Evolutionary conservation across 2,888 invertebrate genomes (phyloP).

Genomic region (Acronicta aceris): DNA sequence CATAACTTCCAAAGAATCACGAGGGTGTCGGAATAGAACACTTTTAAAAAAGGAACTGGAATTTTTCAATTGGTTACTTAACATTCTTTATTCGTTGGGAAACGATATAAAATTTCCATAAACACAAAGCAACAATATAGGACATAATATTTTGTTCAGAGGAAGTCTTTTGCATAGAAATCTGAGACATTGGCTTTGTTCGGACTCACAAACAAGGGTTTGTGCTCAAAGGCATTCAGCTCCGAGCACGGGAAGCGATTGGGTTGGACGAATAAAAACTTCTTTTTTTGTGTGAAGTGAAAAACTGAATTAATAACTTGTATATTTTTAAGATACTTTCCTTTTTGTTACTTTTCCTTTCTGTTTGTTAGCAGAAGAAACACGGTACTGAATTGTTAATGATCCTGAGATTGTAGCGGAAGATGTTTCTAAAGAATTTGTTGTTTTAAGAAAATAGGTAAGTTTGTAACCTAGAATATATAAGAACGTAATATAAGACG

Average conservation of each 20-base stretch:
- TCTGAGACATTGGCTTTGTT: slow-evolving; percentile 81
- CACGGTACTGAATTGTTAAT: background rate
- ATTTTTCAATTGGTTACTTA: slow-evolving; percentile 67
- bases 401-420: background rate
- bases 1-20: slow-evolving; percentile 42
- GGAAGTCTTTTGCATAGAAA: slow-evolving; percentile 80
- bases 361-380: slow-evolving; percentile 7
- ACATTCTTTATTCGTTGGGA: slow-evolving; percentile 61
- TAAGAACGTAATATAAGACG: no score
- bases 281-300: slow-evolving; percentile 34
- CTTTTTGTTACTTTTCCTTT: slow-evolving; percentile 4
- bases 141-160: slow-evolving; percentile 76
- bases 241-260: slow-evolving; percentile 62
- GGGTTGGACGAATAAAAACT: slow-evolving; percentile 62
- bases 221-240: slow-evolving; percentile 75
- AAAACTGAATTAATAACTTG: slow-evolving; percentile 39
- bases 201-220: slow-evolving; percentile 78
- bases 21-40: slow-evolving; percentile 39
- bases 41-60: slow-evolving; percentile 56
- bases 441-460: background rate
- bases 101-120: slow-evolving; percentile 75
- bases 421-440: background rate
- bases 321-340: slow-evolving; percentile 26
- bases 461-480: background rate
- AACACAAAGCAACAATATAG: slow-evolving; percentile 77